Evolutionary conservation across 2,797 vertebrate species (phyloP).

Genomic region (Argya squamiceps): DNA sequence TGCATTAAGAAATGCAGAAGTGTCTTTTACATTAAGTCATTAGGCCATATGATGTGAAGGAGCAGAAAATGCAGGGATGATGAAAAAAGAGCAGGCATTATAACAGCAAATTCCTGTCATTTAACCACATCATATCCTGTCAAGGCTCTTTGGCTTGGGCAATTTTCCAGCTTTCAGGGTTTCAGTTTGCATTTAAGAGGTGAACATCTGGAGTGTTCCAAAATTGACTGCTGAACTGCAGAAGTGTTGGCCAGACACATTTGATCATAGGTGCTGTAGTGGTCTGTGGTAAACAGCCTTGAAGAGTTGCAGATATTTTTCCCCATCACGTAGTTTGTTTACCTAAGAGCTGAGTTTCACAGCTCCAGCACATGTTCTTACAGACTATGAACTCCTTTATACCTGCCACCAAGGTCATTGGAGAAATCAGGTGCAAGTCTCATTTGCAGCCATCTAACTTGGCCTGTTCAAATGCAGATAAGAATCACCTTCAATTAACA

Average conservation of each 20-base stretch:
- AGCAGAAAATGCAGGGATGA: not conserved
- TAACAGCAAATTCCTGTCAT: not conserved
- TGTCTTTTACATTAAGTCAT: not conserved
- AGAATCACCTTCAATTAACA: not conserved
- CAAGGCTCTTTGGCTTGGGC: not conserved
- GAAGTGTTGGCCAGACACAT: not conserved
- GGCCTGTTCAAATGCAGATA: not conserved
- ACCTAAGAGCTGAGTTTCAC: not conserved
- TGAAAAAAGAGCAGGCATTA: not conserved
- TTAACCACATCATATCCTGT: not conserved
- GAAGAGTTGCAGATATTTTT: not conserved
- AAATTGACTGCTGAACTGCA: not conserved
- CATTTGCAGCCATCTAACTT: not conserved
- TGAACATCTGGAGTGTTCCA: not conserved
- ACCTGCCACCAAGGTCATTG: not conserved
- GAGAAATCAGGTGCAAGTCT: not conserved
- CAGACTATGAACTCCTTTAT: not conserved
- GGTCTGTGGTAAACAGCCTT: not conserved
- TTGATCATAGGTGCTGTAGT: not conserved
- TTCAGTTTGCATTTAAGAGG: not conserved
- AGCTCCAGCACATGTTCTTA: not conserved
- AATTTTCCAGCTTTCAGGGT: not conserved
- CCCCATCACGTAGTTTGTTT: not conserved
- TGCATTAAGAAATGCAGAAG: not conserved
- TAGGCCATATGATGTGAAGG: not conserved